Conservation (phyloP, 2,113 vertebrate species). For the Zosterops japonicus region DNA sequence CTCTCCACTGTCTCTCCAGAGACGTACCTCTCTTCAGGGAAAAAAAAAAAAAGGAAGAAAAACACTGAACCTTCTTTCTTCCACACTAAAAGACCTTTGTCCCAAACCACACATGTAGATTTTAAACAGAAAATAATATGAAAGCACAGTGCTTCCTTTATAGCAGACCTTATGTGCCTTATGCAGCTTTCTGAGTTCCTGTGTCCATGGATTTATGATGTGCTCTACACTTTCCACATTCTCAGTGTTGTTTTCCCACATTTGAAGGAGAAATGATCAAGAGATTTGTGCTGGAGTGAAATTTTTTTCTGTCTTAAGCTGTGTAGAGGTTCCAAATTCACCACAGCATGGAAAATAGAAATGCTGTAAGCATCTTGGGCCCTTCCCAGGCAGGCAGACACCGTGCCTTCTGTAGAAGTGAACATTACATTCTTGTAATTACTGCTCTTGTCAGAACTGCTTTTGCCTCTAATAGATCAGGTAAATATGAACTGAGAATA, state of each 20-base stretch:
- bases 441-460: slow-evolving; percentile 9
- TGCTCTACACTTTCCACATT: slow-evolving; percentile 77
- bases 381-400: slow-evolving; percentile 66
- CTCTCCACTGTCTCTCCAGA: slow-evolving; percentile 64
- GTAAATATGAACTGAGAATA: slow-evolving; percentile 36
- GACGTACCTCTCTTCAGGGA: slow-evolving; percentile 45
- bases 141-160: slow-evolving; percentile 81
- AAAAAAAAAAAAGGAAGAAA: slow-evolving; percentile 19
- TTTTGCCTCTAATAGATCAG: slow-evolving; percentile 34
- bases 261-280: slow-evolving; percentile 81
- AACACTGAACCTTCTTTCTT: slow-evolving; percentile 77
- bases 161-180: slow-evolving; percentile 75
- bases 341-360: slow-evolving; percentile 81
- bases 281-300: slow-evolving; percentile 79
- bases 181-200: slow-evolving; percentile 75
- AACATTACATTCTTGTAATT: slow-evolving; percentile 38
- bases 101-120: slow-evolving; percentile 81
- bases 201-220: slow-evolving; percentile 81
- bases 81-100: slow-evolving; percentile 82
- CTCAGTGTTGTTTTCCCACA: slow-evolving; percentile 77
- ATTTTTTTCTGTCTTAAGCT: slow-evolving; percentile 80
- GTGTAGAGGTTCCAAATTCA: slow-evolving; percentile 76
- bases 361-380: slow-evolving; percentile 70
- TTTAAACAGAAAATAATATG: slow-evolving; percentile 79
- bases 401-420: slow-evolving; percentile 48